Evolutionary conservation across 2,113 vertebrate species (phyloP), one percentile per base, ranked within the genome.

Genomic region (Euleptes europaea): DNA sequence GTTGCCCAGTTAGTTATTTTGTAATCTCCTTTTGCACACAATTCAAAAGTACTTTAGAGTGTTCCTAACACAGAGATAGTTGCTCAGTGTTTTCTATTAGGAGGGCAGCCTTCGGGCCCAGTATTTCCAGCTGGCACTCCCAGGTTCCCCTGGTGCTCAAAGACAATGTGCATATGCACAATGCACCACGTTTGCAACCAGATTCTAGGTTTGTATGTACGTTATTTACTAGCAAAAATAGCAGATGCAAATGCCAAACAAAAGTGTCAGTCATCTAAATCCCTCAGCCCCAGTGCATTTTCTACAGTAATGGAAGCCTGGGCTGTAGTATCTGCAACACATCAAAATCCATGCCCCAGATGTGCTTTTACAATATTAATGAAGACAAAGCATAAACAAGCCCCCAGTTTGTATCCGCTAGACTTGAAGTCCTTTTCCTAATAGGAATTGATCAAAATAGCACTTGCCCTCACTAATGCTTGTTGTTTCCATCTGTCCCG

Each of bases 1-100:
- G 23, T 31, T 74, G 38, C 31, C 51, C 88, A 74, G 21, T 40
- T 73, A 86, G 84, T 8, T 66, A 49, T 47, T 85, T 84, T 66
- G 31, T 35, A 77, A 86, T 60, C 19, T 14, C 83, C 10, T 65
- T 66, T 65, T 80, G 40, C 42, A 19, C 71, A 70, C 1, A 26
- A 83, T 31, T 67, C 73, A 89, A 92, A 82, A 28, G 23, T 0
- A 0, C n/a, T 78, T 23, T 78, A 84, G 54, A 78, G 23, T 31
- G 38, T 33, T 35, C 72, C 19, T 15, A 12, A 60, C 21, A 70
- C 69, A 70, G 4, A 33, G 9, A 33, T 4, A 75, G 28, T 77
- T 57, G 28, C 26, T 78, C 84, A 47, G 67, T 78, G 28, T 84
- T 80, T 77, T 69, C 83, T 47, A 19, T 40, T 54, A 3, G 2